Percentiles rank a stretch among this genome's conserved stretches.
These are phyloP conservation scores for Choloepus hoffmanni DNA, from an alignment of 2,113 vertebrate genomes.

Conservation along the genomic window DNA sequence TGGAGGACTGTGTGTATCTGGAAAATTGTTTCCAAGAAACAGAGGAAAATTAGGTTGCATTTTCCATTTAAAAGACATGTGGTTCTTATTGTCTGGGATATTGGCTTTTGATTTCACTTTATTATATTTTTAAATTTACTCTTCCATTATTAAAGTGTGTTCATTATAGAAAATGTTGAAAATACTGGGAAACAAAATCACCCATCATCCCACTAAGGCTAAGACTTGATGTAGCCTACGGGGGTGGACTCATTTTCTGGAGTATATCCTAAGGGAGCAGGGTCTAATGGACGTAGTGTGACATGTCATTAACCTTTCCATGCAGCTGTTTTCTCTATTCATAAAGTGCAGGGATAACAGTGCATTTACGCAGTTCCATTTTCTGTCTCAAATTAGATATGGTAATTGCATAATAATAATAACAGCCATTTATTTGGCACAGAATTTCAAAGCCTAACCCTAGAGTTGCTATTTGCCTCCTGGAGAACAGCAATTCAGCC, in stretches of 20 bases:
- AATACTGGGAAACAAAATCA: background rate
- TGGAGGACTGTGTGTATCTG: constrained; percentile 53
- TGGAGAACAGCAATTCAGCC: background rate
- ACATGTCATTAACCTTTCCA: background rate
- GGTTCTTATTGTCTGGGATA: constrained; percentile 75
- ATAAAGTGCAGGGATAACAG: background rate
- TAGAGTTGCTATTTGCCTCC: constrained; percentile 18
- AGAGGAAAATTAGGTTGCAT: constrained; percentile 59
- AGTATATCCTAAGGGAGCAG: background rate
- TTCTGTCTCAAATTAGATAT: constrained; percentile 54
- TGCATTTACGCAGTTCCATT: constrained; percentile 11
- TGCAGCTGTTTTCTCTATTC: background rate
- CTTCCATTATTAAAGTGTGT: constrained; percentile 62
- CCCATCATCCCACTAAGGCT: background rate
- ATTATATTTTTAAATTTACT: constrained; percentile 66
- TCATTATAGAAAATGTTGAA: constrained; percentile 40
- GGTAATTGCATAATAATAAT: constrained; percentile 42
- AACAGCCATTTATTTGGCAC: constrained; percentile 29
- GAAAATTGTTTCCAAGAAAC: constrained; percentile 56
- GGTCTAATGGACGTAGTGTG: background rate
- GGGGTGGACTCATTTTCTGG: background rate
- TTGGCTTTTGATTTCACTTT: constrained; percentile 72
- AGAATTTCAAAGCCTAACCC: constrained; percentile 53
- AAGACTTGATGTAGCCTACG: background rate
- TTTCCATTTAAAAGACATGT: constrained; percentile 75